Evolutionary conservation across 2,888 invertebrate species (phyloP), one percentile per base, ranked within the genome.

Genomic region (Phania funesta): DNA sequence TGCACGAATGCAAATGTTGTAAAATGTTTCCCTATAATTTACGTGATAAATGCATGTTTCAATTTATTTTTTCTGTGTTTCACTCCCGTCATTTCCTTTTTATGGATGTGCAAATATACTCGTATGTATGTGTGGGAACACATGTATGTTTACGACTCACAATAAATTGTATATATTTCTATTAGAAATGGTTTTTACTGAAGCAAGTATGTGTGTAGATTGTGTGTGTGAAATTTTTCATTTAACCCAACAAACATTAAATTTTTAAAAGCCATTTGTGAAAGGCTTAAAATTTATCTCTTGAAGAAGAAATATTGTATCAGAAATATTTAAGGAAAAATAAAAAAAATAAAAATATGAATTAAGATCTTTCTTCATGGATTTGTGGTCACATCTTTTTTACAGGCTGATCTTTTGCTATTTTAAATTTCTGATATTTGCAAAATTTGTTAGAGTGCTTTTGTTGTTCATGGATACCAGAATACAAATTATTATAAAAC

Each of bases 21-120:
- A 78, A 82, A 82, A 82, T 82, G 70, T 78, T 82, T 68, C 73
- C 70, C 62, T 60, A 78, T 78, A 78, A 78, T 82, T 82, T 82
- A 82, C 82, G 78, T 82, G 82, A 74, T 82, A 78, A 78, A 82
- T 82, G 60, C 64, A 82, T 75, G 78, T 65, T 78, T 50, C 74
- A 78, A 38, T 78, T 70, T 70, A 50, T 52, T 52, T 35, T 26
- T 44, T 16, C 32, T 48, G 26, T 52, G 46, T 24, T 35, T 41
- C 41, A 38, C n/a, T 41, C 22, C 35, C 16, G 3, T 76, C 68
- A 60, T 68, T 76, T 76, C 76, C 68, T 68, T 60, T 41, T 24
- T 24, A 18, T 29, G 46, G 46, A 60, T 29, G 38, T 46, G 32
- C n/a, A 11, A 7, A 18, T 16, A 18, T 44, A 5, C 26, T 6